Evolutionary conservation across 2,797 vertebrate species (phyloP), one percentile per base, ranked within the genome.

Genomic region (Allobates femoralis): DNA sequence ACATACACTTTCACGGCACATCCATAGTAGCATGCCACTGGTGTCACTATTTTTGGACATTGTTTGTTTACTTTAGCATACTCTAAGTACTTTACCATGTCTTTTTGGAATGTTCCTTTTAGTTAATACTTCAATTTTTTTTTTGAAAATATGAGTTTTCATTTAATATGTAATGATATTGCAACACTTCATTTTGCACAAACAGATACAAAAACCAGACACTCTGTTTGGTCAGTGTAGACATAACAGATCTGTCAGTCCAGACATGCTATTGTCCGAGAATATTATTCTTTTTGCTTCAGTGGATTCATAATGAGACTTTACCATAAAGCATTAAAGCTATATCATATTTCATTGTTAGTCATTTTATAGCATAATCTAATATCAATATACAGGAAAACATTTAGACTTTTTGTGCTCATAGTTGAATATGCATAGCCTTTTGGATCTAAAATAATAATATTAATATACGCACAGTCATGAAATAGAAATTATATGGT

Each of bases 171-270:
- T 77, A 77, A 82, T 86, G 58, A 76, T 81, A 62, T 83, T 79
- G 75, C 81, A 76, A 83, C 81, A 83, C 80, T 82, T 87, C 85
- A 73, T 82, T 83, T 51, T 78, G 60, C 37, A 71, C 76, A 53
- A 82, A 86, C 80, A 87, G 81, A 87, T 83, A 79, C 86, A 87
- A 87, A 83, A 87, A 53, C 86, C 81, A 87, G 86, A 87, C 51
- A 51, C 78, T 79, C 74, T 78, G 26, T 83, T 79, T 83, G 56
- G 75, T 51, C 34, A 28, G 26, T 83, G 81, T 73, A 83, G 86
- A 83, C 86, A 87, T 87, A 87, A 83, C 81, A 86, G 85, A 82
- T 30, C 51, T 79, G 53, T 60, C 60, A 67, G 51, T 21, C 62
- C 85, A 86, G 86, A 87, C 81, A 87, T 83, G 74, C 86, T 83